Conservation (phyloP, 1,140 invertebrate genomes). For the Zaprionus kolodkinae region DNA sequence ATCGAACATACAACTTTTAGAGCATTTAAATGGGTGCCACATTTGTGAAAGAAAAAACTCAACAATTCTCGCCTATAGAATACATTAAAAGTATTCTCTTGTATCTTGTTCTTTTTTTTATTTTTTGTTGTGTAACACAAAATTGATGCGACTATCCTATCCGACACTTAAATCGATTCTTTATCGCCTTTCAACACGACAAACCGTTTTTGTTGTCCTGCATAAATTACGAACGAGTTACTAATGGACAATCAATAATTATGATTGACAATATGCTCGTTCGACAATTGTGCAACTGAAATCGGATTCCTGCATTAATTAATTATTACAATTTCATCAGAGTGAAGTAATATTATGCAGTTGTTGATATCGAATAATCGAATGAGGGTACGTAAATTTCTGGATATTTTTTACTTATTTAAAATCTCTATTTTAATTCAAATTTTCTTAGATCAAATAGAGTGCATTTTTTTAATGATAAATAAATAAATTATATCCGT, state of each 20-base stretch:
- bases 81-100: slow-evolving; percentile 37
- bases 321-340: slow-evolving; percentile 25
- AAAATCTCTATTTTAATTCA: too few species aligned
- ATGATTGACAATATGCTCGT: slow-evolving; percentile 67
- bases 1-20: neutral
- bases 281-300: neutral
- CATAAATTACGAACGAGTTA: slow-evolving; percentile 62
- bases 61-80: neutral
- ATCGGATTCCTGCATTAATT: slow-evolving; percentile 29
- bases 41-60: neutral
- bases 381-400: too few species aligned
- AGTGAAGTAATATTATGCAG: too few species aligned
- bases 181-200: slow-evolving; percentile 77
- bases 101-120: slow-evolving; percentile 13
- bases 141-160: slow-evolving; percentile 61
- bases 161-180: slow-evolving; percentile 76
- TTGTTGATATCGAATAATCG: too few species aligned
- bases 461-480: too few species aligned
- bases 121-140: slow-evolving; percentile 1
- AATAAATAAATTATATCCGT: too few species aligned
- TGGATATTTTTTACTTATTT: too few species aligned
- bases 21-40: neutral
- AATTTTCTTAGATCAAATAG: too few species aligned
- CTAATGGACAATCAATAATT: slow-evolving; percentile 79
- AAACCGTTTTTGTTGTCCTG: slow-evolving; percentile 49